phyloP scores from a whole-genome alignment of 1,140 invertebrate genomes.

The Oncopodura yosiiana region DNA sequence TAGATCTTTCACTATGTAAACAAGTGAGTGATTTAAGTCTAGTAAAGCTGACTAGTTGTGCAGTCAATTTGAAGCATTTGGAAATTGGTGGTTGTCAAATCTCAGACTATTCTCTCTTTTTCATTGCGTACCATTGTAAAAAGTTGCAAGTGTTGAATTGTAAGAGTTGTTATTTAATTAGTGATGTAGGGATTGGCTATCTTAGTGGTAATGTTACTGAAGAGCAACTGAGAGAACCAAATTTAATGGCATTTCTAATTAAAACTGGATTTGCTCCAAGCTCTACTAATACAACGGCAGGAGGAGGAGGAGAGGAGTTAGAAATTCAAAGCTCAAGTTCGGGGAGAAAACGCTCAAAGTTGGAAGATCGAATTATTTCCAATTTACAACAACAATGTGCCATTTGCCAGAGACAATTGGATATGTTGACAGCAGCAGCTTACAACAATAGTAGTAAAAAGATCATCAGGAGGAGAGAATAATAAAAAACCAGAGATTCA shows the following conservation, averaged over 20 bases:
- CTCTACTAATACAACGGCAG: background rate
- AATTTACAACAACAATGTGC: background rate
- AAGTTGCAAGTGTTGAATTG: constrained; percentile 74
- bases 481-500: no score
- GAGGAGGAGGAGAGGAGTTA: background rate
- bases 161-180: constrained; percentile 82
- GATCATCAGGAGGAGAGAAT: no score
- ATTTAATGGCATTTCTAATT: constrained; percentile 9
- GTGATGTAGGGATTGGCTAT: constrained; percentile 77
- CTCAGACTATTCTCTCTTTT: constrained; percentile 70
- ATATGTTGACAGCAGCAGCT: no score
- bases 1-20: constrained; percentile 85
- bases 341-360: background rate
- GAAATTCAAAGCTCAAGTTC: background rate
- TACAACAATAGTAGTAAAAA: no score
- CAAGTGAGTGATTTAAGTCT: constrained; percentile 81
- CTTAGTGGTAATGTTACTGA: constrained; percentile 59
- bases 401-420: background rate
- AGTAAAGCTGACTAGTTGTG: background rate
- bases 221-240: constrained; percentile 46
- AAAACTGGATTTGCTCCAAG: constrained; percentile 4
- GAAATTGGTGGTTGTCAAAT: constrained; percentile 82
- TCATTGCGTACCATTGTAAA: constrained; percentile 74
- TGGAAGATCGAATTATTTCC: background rate
- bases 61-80: constrained; percentile 73